Base-by-base conservation (phyloP, 2,113 vertebrate species). In the Globicephala melas region DNA sequence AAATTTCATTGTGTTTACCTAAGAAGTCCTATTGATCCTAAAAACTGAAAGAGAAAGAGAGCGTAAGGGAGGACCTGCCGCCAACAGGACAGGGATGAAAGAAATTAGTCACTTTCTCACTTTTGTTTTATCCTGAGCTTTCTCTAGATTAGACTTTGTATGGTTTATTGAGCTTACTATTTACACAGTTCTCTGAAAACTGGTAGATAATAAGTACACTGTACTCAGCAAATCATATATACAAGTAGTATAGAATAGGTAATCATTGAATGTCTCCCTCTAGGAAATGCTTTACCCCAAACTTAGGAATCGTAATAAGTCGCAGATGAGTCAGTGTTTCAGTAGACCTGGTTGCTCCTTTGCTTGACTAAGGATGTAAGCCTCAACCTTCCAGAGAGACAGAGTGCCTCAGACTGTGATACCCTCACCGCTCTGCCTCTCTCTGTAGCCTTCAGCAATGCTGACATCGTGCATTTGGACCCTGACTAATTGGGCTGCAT, bases 311-410 rank as follows among this genome's bases (percentile, higher is more conserved):
- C 50, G 87, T 95, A 97, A 73, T 55, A 97, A 97, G 60, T 71
- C 26, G 3, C 8, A 36, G 14, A 26, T 25, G 81, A 94, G 87
- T 62, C 84, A 97, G 65, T 73, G 36, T 92, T 95, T 97, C 53
- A 91, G 63, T 67, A 96, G 0, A 6, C 55, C 93, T 95, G 86
- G 80, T 70, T 96, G 76, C 70, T 95, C 96, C 88, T 92, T 84
- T 98, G 96, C 96, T 98, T 97, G 98, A 97, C 88, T 97, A 93
- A 98, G 83, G 95, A 96, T 93, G 58, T 91, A 89, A 98, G 77
- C 67, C 85, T 96, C 87, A 97, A 79, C 53, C 91, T 95, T 97
- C 76, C 76, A 84, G 94, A 94, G 81, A 95, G 97, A 97, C 92
- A 96, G 94, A 11, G 0, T 85, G 55, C 77, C 94, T 71, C 70